Evolutionary conservation across 1,140 invertebrate genomes (phyloP).

Genomic region (Ctenoplectra terminalis): DNA sequence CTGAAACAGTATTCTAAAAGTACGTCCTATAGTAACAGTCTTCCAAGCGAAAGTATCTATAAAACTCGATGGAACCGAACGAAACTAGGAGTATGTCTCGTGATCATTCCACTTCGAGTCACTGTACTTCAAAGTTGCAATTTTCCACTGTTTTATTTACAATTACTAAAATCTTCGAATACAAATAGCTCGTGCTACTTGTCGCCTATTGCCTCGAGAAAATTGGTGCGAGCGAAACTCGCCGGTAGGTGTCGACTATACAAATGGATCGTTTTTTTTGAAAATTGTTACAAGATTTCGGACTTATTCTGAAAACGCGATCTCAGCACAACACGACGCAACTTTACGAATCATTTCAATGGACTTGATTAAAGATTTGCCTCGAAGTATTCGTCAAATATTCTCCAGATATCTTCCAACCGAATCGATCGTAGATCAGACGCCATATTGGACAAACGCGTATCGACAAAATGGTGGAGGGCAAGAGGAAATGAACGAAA

Average conservation of each 20-base stretch:
- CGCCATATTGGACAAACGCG: background rate
- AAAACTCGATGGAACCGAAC: background rate
- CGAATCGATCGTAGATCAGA: background rate
- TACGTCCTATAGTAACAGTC: slow-evolving; percentile 15
- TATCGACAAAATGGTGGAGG: background rate
- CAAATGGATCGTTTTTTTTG: background rate
- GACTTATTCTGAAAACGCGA: background rate
- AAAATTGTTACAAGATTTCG: background rate
- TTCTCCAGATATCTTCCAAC: too few species aligned
- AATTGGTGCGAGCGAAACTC: background rate
- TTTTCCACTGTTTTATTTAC: background rate
- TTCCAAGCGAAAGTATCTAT: background rate
- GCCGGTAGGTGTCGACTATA: background rate
- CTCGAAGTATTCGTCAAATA: too few species aligned
- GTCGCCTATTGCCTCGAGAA: background rate
- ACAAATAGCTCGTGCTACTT: background rate
- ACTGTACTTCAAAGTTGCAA: background rate
- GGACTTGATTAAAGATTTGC: too few species aligned
- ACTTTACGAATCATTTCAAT: too few species aligned
- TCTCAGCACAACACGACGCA: slow-evolving; percentile 42
- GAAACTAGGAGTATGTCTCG: background rate
- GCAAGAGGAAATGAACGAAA: slow-evolving; percentile 52
- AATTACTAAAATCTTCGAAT: slow-evolving; percentile 13
- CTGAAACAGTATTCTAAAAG: background rate
- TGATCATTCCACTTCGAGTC: background rate